Evolutionary conservation across 2,888 invertebrate genomes (phyloP).

Genomic region (Limnephilus rhombicus): DNA sequence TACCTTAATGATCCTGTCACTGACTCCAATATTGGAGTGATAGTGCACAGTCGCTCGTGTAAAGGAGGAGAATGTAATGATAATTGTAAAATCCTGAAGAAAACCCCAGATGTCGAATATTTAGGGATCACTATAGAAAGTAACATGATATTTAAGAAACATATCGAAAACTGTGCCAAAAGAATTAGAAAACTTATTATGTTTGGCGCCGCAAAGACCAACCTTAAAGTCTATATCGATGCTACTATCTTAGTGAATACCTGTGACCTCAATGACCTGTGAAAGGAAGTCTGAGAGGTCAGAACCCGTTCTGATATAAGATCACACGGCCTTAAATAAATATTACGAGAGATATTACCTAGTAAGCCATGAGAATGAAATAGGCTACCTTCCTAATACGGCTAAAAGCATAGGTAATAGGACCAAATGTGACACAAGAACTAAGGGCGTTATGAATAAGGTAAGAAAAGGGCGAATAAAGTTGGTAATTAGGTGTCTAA

Average conservation of each 20-base stretch:
- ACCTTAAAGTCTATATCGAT: background rate
- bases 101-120: too few species aligned
- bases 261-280: constrained; percentile 8
- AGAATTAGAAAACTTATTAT: too few species aligned
- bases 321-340: constrained; percentile 10
- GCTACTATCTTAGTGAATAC: background rate
- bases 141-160: too few species aligned
- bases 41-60: too few species aligned
- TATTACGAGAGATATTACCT: background rate
- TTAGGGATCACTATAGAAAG: too few species aligned
- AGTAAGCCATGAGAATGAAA: background rate
- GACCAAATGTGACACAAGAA: background rate
- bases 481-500: background rate
- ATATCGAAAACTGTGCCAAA: too few species aligned
- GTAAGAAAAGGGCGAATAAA: background rate
- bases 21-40: too few species aligned
- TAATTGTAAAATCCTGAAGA: too few species aligned
- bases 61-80: too few species aligned
- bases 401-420: background rate
- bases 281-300: constrained; percentile 39
- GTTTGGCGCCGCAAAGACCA: background rate
- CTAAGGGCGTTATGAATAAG: background rate
- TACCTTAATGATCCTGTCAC: too few species aligned
- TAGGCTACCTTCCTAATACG: background rate
- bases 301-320: background rate